Evolutionary conservation across 2,888 invertebrate genomes (phyloP).

Genomic region (Melanostoma mellinum): DNA sequence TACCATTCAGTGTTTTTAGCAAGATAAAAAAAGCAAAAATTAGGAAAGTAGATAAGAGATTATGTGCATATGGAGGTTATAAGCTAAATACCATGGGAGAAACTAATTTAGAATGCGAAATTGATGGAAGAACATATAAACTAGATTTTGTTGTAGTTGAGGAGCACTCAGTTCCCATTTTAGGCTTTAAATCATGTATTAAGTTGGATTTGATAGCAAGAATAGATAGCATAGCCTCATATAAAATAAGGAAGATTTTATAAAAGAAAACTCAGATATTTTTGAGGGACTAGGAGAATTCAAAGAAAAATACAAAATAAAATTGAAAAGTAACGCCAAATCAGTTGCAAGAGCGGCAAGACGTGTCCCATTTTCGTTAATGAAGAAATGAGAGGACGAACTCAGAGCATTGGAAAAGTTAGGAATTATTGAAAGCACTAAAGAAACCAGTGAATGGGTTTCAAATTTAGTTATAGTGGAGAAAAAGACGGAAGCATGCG

Average conservation of each 20-base stretch:
- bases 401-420: not conserved
- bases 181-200: constrained; percentile 43
- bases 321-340: constrained; percentile 27
- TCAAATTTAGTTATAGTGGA: constrained; percentile 41
- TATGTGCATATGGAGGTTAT: not conserved
- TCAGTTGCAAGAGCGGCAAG: constrained; percentile 1
- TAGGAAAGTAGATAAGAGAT: not conserved
- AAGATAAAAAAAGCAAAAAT: not conserved
- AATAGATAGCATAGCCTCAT: constrained; percentile 16
- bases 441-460: constrained; percentile 25
- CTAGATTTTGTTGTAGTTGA: not conserved
- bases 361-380: constrained; percentile 22
- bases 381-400: constrained; percentile 16
- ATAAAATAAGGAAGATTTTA: not conserved
- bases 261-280: constrained; percentile 2
- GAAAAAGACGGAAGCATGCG: constrained; percentile 53
- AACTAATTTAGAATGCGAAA: too few relatives aligned
- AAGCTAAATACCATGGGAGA: too few relatives aligned
- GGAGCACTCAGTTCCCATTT: constrained; percentile 28
- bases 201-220: constrained; percentile 21
- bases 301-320: constrained; percentile 12
- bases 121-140: too few relatives aligned
- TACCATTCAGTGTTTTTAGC: constrained; percentile 22
- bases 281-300: constrained; percentile 14
- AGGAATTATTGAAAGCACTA: constrained; percentile 28